A percentile compares a stretch with the other conserved stretches of the same genome.
Conservation (phyloP, 1,140 invertebrate genomes). For the Thaumatotibia leucotreta region DNA sequence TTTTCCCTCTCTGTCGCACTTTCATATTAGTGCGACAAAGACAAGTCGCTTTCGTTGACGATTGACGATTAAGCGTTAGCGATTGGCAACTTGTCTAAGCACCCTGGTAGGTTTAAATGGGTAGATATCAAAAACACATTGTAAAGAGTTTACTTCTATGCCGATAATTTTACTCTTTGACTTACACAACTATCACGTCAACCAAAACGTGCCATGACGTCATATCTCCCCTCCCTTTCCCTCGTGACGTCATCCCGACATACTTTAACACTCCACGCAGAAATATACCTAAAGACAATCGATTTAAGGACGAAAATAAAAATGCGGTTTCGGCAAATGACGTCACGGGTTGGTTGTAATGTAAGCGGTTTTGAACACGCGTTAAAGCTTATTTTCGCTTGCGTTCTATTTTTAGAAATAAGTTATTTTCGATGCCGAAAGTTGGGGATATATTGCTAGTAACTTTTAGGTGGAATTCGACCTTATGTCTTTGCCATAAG, state of each 20-base stretch:
- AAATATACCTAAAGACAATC: background rate
- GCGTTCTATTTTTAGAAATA: background rate
- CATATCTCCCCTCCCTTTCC: constrained; percentile 9
- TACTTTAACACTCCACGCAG: background rate
- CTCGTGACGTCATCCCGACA: constrained; percentile 16
- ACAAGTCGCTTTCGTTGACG: too few relatives aligned
- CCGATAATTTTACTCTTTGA: background rate
- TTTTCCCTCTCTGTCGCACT: too few relatives aligned
- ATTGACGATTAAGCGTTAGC: too few relatives aligned
- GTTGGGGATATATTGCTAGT: background rate
- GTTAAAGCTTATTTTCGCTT: background rate
- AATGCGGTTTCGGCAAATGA: background rate
- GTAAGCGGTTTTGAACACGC: background rate
- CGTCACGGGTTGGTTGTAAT: constrained; percentile 6
- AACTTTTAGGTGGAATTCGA: too few relatives aligned
- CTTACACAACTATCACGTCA: background rate
- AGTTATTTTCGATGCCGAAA: background rate
- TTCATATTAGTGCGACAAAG: too few relatives aligned
- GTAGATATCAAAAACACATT: too few relatives aligned
- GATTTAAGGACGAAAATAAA: background rate
- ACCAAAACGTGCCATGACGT: constrained; percentile 13
- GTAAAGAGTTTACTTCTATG: background rate
- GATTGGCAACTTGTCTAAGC: too few relatives aligned
- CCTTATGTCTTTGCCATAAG: too few relatives aligned
- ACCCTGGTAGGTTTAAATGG: too few relatives aligned